Conservation (phyloP, 2,113 vertebrate genomes). For the Pitta sordida region DNA sequence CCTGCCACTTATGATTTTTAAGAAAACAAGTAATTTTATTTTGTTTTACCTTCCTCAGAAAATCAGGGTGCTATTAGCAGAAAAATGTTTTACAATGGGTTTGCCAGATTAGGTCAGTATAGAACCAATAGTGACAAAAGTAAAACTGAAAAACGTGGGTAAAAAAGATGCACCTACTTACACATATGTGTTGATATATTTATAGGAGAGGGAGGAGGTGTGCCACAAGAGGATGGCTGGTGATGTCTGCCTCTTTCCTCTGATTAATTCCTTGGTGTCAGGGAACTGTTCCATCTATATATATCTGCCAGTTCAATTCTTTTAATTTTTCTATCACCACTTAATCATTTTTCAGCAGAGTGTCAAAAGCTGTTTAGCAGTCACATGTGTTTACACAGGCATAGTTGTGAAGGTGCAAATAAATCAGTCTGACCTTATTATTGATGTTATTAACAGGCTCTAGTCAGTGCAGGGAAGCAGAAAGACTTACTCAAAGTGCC, state of each 20-base stretch:
- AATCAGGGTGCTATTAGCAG: neutral
- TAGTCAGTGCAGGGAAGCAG: neutral
- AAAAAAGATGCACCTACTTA: neutral
- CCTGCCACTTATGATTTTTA: neutral
- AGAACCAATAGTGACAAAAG: neutral
- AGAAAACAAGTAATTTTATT: neutral
- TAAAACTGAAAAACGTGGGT: neutral
- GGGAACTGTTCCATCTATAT: neutral
- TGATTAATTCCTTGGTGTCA: neutral
- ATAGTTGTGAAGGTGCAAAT: neutral
- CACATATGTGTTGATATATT: neutral
- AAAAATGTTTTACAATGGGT: neutral
- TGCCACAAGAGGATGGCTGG: neutral
- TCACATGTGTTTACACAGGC: neutral
- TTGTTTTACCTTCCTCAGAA: neutral
- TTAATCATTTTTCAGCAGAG: neutral
- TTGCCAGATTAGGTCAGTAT: neutral
- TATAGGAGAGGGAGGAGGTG: neutral
- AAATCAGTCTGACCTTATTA: neutral
- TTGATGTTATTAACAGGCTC: neutral
- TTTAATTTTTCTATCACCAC: neutral
- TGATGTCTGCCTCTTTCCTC: neutral
- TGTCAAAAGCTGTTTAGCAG: neutral
- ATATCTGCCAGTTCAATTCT: neutral
- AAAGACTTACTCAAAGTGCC: neutral